Conservation (phyloP, 2,888 invertebrate species). For the Megastigmus dorsalis region DNA sequence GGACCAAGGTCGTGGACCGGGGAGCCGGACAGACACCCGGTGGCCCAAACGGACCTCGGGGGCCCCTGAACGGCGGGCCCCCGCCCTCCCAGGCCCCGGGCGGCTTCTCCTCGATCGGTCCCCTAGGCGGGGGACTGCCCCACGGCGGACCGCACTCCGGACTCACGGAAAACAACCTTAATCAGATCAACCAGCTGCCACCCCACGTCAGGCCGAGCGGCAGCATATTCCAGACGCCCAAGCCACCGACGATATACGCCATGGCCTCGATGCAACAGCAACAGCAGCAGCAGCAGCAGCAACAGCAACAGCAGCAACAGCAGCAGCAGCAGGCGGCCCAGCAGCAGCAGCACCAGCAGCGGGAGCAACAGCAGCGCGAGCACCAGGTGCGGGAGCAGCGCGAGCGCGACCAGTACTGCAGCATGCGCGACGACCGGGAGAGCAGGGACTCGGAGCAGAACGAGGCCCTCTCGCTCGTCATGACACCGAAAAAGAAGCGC, state of each 20-base stretch:
- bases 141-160: conserved; percentile 66
- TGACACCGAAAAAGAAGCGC: conserved; percentile 96
- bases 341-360: conserved; percentile 74
- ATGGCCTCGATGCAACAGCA: conserved; percentile 74
- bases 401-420: conserved; percentile 70
- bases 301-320: conserved; percentile 73
- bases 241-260: conserved; percentile 79
- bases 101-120: conserved; percentile 78
- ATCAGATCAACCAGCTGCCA: conserved; percentile 77
- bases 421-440: conserved; percentile 71
- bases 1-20: conserved; percentile 84
- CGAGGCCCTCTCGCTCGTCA: conserved; percentile 95
- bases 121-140: conserved; percentile 76
- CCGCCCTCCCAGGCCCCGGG: conserved; percentile 73
- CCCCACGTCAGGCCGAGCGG: conserved; percentile 81
- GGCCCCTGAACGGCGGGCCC: conserved; percentile 73
- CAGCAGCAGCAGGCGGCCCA: conserved; percentile 76
- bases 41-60: conserved; percentile 73
- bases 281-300: conserved; percentile 77
- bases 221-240: conserved; percentile 89
- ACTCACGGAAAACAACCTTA: conserved; percentile 76
- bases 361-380: conserved; percentile 76
- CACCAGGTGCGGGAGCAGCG: conserved; percentile 70
- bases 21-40: conserved; percentile 76
- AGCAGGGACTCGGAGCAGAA: conserved; percentile 87